phyloP scores from a whole-genome alignment of 2,888 invertebrate genomes.

The Dendrolimus houi region DNA sequence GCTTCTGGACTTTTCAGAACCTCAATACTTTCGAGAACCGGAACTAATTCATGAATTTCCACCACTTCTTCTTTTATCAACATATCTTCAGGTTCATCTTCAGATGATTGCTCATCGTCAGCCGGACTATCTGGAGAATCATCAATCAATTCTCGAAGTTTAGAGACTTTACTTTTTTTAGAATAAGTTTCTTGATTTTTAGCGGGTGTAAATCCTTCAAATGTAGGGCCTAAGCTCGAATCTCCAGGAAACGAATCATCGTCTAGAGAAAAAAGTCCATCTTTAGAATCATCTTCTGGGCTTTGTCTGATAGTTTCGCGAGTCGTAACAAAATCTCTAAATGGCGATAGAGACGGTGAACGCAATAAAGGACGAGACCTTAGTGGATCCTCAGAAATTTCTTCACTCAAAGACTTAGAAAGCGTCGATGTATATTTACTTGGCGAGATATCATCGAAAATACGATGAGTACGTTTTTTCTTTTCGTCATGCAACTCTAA shows the following conservation, averaged over 20 bases:
- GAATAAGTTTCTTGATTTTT: slow-evolving; percentile 74
- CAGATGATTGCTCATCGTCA: slow-evolving; percentile 73
- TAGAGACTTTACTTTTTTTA: slow-evolving; percentile 66
- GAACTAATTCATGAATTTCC: slow-evolving; percentile 7
- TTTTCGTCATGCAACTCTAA: slow-evolving; percentile 82
- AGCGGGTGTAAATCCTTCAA: slow-evolving; percentile 75
- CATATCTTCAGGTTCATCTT: slow-evolving; percentile 52
- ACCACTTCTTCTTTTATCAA: slow-evolving; percentile 34
- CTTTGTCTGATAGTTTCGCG: slow-evolving; percentile 78
- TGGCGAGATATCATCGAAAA: slow-evolving; percentile 70
- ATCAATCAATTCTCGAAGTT: slow-evolving; percentile 61
- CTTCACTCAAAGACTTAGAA: slow-evolving; percentile 72
- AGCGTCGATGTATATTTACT: slow-evolving; percentile 63
- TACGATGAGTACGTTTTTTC: slow-evolving; percentile 66
- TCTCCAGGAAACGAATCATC: slow-evolving; percentile 78
- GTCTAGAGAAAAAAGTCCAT: slow-evolving; percentile 75
- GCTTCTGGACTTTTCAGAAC: slow-evolving; percentile 30
- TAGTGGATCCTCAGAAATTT: slow-evolving; percentile 66
- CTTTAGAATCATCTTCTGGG: slow-evolving; percentile 79
- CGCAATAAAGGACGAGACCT: slow-evolving; percentile 44
- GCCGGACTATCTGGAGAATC: slow-evolving; percentile 69
- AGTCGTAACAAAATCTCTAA: slow-evolving; percentile 53
- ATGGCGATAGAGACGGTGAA: slow-evolving; percentile 64
- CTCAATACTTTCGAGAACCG: slow-evolving; percentile 15
- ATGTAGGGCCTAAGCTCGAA: slow-evolving; percentile 65